A percentile compares a stretch with the other conserved stretches of the same genome.
phyloP scores from a whole-genome alignment of 1,140 invertebrate genomes.

The Drosophila eugracilis region DNA sequence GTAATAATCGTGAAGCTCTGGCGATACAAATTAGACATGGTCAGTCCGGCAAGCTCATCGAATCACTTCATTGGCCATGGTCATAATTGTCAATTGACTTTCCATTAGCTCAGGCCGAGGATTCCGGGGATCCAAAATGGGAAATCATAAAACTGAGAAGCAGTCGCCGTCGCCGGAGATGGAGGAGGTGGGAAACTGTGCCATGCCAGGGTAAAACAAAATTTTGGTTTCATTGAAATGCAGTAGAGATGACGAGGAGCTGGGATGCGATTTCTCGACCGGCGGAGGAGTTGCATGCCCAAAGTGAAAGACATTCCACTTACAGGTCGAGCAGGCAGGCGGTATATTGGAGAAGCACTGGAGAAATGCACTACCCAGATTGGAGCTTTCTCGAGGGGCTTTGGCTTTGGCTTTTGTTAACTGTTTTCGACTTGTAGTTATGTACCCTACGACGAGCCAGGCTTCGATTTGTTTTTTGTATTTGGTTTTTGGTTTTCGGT shows the following conservation, averaged over 20 bases:
- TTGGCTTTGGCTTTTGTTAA: conserved; percentile 32
- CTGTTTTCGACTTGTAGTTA: conserved; percentile 45
- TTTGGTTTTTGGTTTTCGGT: conserved; percentile 34
- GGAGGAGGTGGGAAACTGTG: conserved; percentile 42
- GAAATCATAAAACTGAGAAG: conserved; percentile 60
- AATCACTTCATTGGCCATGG: conserved; percentile 80
- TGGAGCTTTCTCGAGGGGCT: conserved; percentile 51
- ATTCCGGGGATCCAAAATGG: conserved; percentile 23
- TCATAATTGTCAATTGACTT: conserved; percentile 84
- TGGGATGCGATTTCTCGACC: conserved; percentile 19
- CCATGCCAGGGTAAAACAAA: conserved; percentile 53
- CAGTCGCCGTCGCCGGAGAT: not conserved
- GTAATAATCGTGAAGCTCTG: conserved; percentile 69
- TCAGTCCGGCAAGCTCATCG: conserved; percentile 58
- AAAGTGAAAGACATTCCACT: conserved; percentile 80
- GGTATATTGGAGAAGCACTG: not conserved
- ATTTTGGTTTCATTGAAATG: conserved; percentile 79
- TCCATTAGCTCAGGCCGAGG: conserved; percentile 73
- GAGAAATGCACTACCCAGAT: conserved; percentile 49
- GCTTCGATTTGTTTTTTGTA: conserved; percentile 60
- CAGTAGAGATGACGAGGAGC: conserved; percentile 45
- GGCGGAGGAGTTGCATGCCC: conserved; percentile 46
- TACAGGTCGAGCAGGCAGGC: conserved; percentile 59
- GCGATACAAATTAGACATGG: conserved; percentile 72
- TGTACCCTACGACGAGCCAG: conserved; percentile 51